phyloP scores from a whole-genome alignment of 2,113 vertebrate genomes.

The Gymnogyps californianus region DNA sequence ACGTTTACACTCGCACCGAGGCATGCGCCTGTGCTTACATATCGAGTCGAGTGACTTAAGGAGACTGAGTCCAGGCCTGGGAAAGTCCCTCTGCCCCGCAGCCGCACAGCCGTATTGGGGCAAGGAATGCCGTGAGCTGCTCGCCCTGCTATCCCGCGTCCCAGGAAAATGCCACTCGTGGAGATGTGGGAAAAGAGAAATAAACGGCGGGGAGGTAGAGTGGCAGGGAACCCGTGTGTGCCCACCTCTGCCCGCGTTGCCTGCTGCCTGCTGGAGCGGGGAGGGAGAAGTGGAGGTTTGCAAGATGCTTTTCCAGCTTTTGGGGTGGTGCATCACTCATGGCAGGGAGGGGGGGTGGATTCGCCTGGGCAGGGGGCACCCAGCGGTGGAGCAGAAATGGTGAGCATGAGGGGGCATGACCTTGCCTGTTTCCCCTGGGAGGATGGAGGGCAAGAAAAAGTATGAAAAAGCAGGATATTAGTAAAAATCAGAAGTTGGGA shows the following conservation, averaged over 20 bases:
- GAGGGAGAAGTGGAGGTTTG: not conserved
- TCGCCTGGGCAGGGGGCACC: fast-evolving
- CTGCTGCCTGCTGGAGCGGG: not conserved
- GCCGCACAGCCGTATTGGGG: not conserved
- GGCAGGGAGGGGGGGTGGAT: not conserved
- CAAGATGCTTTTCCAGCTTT: not conserved
- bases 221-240: fast-evolving
- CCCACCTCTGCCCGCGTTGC: fast-evolving
- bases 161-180: fast-evolving
- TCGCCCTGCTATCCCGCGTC: fast-evolving
- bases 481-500: not conserved
- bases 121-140: not conserved
- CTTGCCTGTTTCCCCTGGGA: not conserved
- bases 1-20: fast-evolving
- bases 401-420: not conserved
- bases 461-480: not conserved
- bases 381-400: not conserved
- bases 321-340: not conserved
- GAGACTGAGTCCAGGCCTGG: not conserved
- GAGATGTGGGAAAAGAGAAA: not conserved
- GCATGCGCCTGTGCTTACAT: not conserved
- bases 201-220: fast-evolving
- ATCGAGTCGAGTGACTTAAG: not conserved
- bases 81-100: not conserved
- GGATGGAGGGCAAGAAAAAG: not conserved